Base-by-base conservation (phyloP, 2,888 invertebrate species). In the Campaea margaritaria region DNA sequence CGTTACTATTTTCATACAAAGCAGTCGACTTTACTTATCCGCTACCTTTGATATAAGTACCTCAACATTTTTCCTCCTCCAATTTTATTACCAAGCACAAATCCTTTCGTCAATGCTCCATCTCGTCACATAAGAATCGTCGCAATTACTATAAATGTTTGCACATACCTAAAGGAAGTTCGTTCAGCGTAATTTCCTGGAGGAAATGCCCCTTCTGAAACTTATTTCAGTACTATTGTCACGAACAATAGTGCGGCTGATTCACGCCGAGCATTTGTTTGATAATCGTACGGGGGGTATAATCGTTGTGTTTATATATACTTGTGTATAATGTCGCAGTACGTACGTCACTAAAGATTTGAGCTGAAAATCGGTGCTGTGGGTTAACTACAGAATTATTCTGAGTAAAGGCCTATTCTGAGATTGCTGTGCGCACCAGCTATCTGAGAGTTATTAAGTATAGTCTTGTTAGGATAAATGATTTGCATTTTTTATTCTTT, bases 211-310 rank as follows among this genome's bases (percentile, higher is more conserved):
- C 79, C 87, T 85, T 82, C 85, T 81, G 79, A 73, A 86, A 86
- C 82, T 86, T 86, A 86, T 86, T 87, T 80, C 78, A 75, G 77
- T 64, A 73, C 81, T 78, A 87, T 89, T 90, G 89, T 91, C 76
- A 74, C 72, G 82, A 80, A 89, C 90, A 90, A 89, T 90, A 72
- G 84, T 69, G 63, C 68, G 71, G 77, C 78, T 88, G 89, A 89
- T 90, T 91, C 82, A 74, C 74, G 75, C 75, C 74, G 72, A 71
- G 74, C 73, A 72, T 75, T 78, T 68, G 70, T 65, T 74, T 83
- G 50, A 42, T 50, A 49, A 49, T 43, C 41, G 41, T 51, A 21
- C 21, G 21, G 21, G 2, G n/a, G 21, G 28, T 16, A 31, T 31
- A 31, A 9, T 42, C 16, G n/a, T 34, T 34, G 28, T n/a, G n/a